Conservation (phyloP, 2,797 vertebrate species). For the Perodicticus potto region DNA sequence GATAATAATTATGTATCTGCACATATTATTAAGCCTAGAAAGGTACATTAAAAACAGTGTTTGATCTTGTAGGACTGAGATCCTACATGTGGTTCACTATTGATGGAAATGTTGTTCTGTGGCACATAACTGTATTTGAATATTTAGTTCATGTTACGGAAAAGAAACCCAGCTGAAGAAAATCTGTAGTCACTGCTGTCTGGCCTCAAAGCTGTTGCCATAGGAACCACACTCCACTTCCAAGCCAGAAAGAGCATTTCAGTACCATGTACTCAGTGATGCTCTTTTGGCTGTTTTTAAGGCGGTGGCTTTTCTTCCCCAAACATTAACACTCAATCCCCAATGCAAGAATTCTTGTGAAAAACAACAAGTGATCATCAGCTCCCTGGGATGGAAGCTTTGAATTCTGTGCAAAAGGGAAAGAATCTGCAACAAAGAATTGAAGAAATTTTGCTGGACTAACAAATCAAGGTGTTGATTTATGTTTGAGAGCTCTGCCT, state of each 20-base stretch:
- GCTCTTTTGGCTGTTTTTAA: conserved; percentile 11
- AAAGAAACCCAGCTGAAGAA: background rate
- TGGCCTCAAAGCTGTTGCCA: background rate
- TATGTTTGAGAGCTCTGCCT: background rate
- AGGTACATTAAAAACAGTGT: background rate
- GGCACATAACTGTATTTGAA: background rate
- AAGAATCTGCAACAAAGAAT: background rate
- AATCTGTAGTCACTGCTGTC: background rate
- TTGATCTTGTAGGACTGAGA: background rate
- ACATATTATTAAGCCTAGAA: background rate
- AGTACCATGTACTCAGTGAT: background rate
- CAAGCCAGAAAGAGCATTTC: background rate
- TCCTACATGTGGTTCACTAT: background rate
- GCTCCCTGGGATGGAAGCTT: background rate
- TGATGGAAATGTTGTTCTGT: background rate
- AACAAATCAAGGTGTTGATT: background rate
- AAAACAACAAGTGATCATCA: background rate
- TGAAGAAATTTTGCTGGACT: background rate
- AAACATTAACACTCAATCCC: background rate
- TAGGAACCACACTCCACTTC: conserved; percentile 39
- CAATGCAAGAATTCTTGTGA: background rate
- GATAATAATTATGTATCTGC: background rate
- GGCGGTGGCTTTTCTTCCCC: background rate
- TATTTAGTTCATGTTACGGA: background rate
- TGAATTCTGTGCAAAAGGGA: background rate